Evolutionary conservation across 1,140 invertebrate genomes (phyloP).

Genomic region (Protaetia brevitarsis): DNA sequence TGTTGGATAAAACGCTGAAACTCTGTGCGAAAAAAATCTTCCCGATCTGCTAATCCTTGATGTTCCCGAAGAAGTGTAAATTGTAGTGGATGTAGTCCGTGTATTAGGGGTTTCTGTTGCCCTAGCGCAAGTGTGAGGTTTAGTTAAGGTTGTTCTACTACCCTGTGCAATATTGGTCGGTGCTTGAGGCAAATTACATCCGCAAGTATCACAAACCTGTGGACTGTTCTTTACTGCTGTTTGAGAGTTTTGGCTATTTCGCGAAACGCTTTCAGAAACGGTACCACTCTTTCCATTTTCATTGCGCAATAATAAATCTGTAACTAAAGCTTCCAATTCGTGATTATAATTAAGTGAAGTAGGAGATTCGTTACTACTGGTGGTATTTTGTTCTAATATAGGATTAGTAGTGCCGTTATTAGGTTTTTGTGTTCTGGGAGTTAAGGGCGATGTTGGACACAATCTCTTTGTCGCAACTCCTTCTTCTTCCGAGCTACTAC

Average conservation of each 20-base stretch:
- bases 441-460: not conserved
- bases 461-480: slow-evolving; percentile 16
- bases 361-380: not conserved
- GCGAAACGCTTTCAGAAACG: too few relatives aligned
- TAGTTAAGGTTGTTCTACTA: not conserved
- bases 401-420: not conserved
- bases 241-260: not conserved
- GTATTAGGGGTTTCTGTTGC: slow-evolving; percentile 30
- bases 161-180: not conserved
- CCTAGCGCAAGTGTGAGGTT: not conserved
- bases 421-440: not conserved
- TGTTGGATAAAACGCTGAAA: slow-evolving; percentile 43
- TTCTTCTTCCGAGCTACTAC: slow-evolving; percentile 42
- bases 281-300: not conserved
- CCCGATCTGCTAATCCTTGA: slow-evolving; percentile 25
- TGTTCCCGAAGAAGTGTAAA: slow-evolving; percentile 29
- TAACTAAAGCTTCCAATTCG: slow-evolving; percentile 12
- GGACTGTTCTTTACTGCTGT: not conserved
- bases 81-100: slow-evolving; percentile 33
- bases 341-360: slow-evolving; percentile 12
- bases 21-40: slow-evolving; percentile 37
- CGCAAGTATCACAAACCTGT: not conserved
- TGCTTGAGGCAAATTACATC: not conserved
- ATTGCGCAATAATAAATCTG: not conserved
- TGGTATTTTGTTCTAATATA: not conserved